phyloP scores from a whole-genome alignment of 2,797 vertebrate genomes.

The Anas bahamensis region DNA sequence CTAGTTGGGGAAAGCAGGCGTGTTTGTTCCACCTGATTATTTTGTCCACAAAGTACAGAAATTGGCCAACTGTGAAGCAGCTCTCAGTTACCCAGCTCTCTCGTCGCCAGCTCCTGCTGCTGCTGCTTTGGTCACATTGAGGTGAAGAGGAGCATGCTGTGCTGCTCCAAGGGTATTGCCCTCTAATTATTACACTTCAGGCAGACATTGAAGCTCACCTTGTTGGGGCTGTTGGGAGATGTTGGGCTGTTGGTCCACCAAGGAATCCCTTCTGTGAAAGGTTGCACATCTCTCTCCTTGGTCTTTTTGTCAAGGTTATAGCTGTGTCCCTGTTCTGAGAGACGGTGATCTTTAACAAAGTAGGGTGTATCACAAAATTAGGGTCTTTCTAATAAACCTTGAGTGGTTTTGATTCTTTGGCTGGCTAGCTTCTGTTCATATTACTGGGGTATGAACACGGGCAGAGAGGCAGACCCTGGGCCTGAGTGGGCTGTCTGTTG shows the following conservation, averaged over 20 bases:
- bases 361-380: not conserved
- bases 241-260: not conserved
- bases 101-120: not conserved
- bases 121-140: not conserved
- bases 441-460: not conserved
- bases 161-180: accelerated
- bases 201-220: not conserved
- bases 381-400: not conserved
- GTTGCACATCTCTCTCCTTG: not conserved
- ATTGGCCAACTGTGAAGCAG: not conserved
- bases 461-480: not conserved
- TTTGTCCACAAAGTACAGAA: not conserved
- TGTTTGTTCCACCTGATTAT: not conserved
- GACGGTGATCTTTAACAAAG: not conserved
- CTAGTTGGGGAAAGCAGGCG: not conserved
- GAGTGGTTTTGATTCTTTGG: not conserved
- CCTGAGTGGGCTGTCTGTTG: not conserved
- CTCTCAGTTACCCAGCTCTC: not conserved
- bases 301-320: not conserved
- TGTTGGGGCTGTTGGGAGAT: not conserved
- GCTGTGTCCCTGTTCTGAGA: not conserved
- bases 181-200: not conserved
- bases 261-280: not conserved
- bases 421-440: not conserved
- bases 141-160: not conserved